Base-by-base conservation (phyloP, 2,113 vertebrate genomes). In the Peromyscus polionotus region DNA sequence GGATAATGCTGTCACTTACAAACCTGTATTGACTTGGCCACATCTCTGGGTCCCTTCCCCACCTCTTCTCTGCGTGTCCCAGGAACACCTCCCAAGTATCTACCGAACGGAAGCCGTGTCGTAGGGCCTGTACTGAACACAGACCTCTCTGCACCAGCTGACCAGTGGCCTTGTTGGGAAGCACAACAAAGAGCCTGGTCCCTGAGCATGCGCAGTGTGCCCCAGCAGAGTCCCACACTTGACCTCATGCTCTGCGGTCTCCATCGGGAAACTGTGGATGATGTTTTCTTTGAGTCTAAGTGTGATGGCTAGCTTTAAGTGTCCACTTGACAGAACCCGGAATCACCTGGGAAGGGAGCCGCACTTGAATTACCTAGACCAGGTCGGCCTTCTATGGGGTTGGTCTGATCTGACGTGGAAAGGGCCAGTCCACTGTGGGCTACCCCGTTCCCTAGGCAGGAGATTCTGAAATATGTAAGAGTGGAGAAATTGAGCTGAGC, bases 221-320 rank as follows among this genome's bases (percentile, higher is more conserved):
- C 76, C 85, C 93, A 42, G 77, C 61, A 88, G 93, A 80, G 68
- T 33, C 11, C 16, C 63, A 11, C 20, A 31, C 54, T 91, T 42
- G 17, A 26, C 70, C 59, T 51, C 45, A 72, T 54, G 80, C 59
- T 79, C 80, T 77, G 73, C 17, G 83, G 54, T 5, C 22, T 75
- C 86, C 4, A 7, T n/a, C 84, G 84, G 65, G 68, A 88, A 94
- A 90, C 88, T 73, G 72, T 72, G 80, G 77, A 86, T 73, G 5
- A 59, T 63, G 51, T 75, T 79, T 54, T 93, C 77, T 92, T 79
- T 63, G 48, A 96, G 73, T 48, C 14, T 84, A 51, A 22, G 84
- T 36, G 42, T 51, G 9, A 48, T 45, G 63, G 59, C 42, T 13
- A 67, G 28, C 26, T 45, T 48, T 36, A 11, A 45, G 6, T 33